These are phyloP conservation scores for Stomatorhinus ivindoensis DNA, from an alignment of 2,113 vertebrate species.

Conservation along the genomic window DNA sequence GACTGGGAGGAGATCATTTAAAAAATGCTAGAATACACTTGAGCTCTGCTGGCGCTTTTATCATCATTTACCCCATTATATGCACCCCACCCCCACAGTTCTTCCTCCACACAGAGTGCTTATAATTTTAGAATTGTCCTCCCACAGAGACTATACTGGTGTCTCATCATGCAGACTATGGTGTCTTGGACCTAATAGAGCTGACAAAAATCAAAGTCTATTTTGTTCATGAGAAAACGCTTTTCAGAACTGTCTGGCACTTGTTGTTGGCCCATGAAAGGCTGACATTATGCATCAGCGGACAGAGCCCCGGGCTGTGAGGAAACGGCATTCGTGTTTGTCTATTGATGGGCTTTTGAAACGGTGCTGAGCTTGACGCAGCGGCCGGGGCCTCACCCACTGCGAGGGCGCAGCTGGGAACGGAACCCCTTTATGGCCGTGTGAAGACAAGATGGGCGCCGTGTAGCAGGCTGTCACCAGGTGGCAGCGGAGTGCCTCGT, in stretches of 20 bases:
- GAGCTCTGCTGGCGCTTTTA: background rate
- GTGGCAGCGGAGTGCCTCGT: background rate
- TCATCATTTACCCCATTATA: background rate
- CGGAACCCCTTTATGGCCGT: background rate
- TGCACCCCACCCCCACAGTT: background rate
- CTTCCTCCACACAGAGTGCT: background rate
- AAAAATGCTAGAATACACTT: background rate
- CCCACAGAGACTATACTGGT: background rate
- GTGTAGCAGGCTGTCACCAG: background rate
- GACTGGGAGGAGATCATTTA: background rate
- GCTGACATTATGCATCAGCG: background rate
- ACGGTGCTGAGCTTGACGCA: background rate
- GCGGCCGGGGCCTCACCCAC: background rate
- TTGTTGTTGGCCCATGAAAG: background rate
- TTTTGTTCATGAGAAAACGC: background rate
- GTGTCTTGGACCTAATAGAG: background rate
- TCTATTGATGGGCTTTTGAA: background rate
- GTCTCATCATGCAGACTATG: constrained; percentile 1
- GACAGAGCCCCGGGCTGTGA: background rate
- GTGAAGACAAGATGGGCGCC: background rate
- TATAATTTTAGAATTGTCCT: background rate
- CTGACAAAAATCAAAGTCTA: constrained; percentile 1
- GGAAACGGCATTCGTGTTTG: background rate
- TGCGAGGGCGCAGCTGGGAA: background rate
- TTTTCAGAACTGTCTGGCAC: constrained; percentile 2